Conservation (phyloP, 2,797 vertebrate species). For the Tragelaphus eurycerus region DNA sequence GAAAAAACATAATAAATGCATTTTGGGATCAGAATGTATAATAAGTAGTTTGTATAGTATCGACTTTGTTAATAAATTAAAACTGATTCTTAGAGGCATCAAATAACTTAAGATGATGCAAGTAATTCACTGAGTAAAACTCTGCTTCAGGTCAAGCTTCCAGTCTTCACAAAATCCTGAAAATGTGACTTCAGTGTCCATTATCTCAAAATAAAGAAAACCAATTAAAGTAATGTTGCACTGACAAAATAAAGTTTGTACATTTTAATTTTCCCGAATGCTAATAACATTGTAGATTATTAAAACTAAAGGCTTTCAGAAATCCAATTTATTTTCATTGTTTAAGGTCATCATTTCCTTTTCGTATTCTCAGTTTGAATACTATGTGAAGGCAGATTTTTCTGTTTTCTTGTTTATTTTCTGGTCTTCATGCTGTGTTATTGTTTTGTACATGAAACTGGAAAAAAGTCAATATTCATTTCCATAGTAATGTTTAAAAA, state of each 20-base stretch:
- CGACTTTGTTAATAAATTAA: background rate
- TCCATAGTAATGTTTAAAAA: background rate
- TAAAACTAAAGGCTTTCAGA: slow-evolving; percentile 49
- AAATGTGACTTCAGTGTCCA: slow-evolving; percentile 20
- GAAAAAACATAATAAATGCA: background rate
- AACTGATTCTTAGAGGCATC: background rate
- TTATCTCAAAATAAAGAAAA: slow-evolving; percentile 57
- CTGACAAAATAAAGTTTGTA: slow-evolving; percentile 29
- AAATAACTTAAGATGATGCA: slow-evolving; percentile 26
- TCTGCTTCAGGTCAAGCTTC: background rate
- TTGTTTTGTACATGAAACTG: background rate
- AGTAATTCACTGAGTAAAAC: background rate
- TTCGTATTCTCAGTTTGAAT: slow-evolving; percentile 28
- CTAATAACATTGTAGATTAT: slow-evolving; percentile 48
- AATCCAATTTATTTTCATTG: slow-evolving; percentile 62
- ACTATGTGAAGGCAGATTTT: background rate
- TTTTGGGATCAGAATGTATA: background rate
- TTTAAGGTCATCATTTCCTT: background rate
- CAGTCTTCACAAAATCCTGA: slow-evolving; percentile 2
- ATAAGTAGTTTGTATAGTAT: slow-evolving; percentile 1
- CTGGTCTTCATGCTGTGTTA: background rate
- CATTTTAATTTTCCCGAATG: slow-evolving; percentile 56
- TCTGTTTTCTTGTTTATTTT: background rate
- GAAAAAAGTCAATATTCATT: background rate
- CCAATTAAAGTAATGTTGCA: slow-evolving; percentile 55